A percentile compares a stretch with the other conserved stretches of the same genome.
phyloP scores from a whole-genome alignment of 2,113 vertebrate species.

The Ascaphus truei region DNA sequence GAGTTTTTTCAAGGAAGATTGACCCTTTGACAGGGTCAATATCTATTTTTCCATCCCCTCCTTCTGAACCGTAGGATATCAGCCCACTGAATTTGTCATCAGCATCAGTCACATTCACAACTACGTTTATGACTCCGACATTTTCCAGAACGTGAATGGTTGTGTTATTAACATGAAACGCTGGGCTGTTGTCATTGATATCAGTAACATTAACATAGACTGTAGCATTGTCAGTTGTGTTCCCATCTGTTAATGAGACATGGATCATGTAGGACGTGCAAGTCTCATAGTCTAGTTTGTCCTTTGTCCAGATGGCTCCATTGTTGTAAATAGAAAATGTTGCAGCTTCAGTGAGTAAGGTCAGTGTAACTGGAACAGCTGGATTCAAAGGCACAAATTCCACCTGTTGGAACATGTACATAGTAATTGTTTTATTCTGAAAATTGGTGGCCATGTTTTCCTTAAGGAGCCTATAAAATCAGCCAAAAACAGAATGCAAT shows the following conservation, averaged over 20 bases:
- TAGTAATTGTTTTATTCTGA: too few species aligned
- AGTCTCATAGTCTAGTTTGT: slow-evolving; percentile 62
- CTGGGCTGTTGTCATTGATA: slow-evolving; percentile 66
- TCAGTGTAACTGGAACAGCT: slow-evolving; percentile 35
- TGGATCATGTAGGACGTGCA: slow-evolving; percentile 50
- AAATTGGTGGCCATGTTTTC: too few species aligned
- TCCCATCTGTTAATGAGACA: slow-evolving; percentile 62
- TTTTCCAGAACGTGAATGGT: slow-evolving; percentile 44
- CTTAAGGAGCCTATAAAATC: too few species aligned
- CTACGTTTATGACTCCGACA: slow-evolving; percentile 2
- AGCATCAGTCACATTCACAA: slow-evolving; percentile 43
- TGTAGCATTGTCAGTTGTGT: slow-evolving; percentile 35
- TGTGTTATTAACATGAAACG: slow-evolving; percentile 41
- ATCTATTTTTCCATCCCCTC: slow-evolving; percentile 57
- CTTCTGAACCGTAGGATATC: slow-evolving; percentile 57
- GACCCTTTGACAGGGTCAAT: slow-evolving; percentile 54
- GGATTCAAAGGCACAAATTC: slow-evolving; percentile 43
- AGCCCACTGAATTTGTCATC: slow-evolving; percentile 64
- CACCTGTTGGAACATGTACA: slow-evolving; percentile 49
- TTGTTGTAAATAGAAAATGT: slow-evolving; percentile 50
- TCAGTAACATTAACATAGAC: slow-evolving; percentile 60
- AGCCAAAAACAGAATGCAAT: too few species aligned
- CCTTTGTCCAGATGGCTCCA: slow-evolving; percentile 54
- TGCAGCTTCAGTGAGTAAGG: slow-evolving; percentile 43
- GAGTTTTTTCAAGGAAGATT: not conserved